Evolutionary conservation across 2,797 vertebrate genomes (phyloP).

Genomic region (Garrulus glandarius): DNA sequence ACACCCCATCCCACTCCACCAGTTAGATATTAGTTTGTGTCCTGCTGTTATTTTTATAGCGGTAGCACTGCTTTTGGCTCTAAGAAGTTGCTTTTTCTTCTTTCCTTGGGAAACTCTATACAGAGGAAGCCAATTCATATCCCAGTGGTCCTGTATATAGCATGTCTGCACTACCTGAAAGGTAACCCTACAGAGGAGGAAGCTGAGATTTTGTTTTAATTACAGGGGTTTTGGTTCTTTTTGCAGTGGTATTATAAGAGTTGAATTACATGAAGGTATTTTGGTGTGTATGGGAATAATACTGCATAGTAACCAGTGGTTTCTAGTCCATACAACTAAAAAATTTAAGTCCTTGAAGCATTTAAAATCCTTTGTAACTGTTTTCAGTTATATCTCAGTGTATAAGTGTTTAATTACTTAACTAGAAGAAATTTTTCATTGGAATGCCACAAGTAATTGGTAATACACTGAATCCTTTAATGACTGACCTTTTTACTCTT

Average conservation of each 20-base stretch:
- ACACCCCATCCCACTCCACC: rapidly evolving
- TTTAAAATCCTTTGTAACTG: not conserved
- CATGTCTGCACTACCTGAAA: not conserved
- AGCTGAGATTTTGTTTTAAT: not conserved
- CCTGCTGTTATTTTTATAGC: not conserved
- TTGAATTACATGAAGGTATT: not conserved
- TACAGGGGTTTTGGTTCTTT: rapidly evolving
- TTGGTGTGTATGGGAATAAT: not conserved
- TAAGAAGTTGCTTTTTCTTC: not conserved
- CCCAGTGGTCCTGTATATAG: not conserved
- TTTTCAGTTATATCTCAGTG: not conserved
- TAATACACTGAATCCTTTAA: not conserved
- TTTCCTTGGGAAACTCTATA: not conserved
- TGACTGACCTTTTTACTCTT: not conserved
- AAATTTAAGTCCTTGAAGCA: not conserved
- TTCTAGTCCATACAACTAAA: not conserved
- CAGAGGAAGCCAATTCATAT: not conserved
- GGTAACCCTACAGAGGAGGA: not conserved
- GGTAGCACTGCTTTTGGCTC: not conserved
- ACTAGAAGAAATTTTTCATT: not conserved
- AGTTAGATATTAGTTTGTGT: not conserved
- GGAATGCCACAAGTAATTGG: not conserved
- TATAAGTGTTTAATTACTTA: not conserved
- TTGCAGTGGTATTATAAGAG: not conserved
- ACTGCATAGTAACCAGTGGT: not conserved